Evolutionary conservation across 2,797 vertebrate species (phyloP), one percentile per base, ranked within the genome.

Genomic region (Myiotriccus ornatus): DNA sequence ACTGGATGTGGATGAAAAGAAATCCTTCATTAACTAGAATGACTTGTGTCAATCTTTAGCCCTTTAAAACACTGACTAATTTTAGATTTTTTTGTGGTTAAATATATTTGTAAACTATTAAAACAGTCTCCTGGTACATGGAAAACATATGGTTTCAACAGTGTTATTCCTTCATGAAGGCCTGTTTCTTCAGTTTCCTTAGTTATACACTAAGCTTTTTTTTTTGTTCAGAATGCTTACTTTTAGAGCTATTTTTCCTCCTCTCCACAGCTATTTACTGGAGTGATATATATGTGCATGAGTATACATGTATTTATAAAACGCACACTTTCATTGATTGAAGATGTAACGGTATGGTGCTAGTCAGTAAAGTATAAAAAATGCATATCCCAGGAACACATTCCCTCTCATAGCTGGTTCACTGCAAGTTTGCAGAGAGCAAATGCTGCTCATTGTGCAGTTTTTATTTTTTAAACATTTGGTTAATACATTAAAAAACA

Each of bases 11-110:
- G 93, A 96, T 96, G 81, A 97, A 96, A 96, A 94, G 83, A 86
- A 90, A 74, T 85, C 75, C 91, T 95, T 89, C 89, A 78, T 87
- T 90, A 81, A 94, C 74, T 96, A 59, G 73, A 97, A 95, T 95
- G 86, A 96, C 94, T 97, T 91, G 70, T 95, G 70, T 96, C 96
- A 94, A 95, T 97, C 92, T 87, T 79, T 88, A 95, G 90, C 68
- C 81, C 71, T 81, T 91, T 94, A 94, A 96, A 97, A 92, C 37
- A 43, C 12, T 79, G 64, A 84, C 95, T 98, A 97, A 97, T 97
- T 97, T 98, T 97, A 97, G 95, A 88, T 78, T 92, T 97, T 97
- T 96, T 94, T 96, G 91, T 94, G 94, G 90, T 92, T 95, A 89
- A 95, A 96, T 88, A 90, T 92, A 97, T 97, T 97, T 95, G 92